Percentiles rank a stretch among this genome's conserved stretches.
These are phyloP conservation scores for Elephas maximus DNA, from an alignment of 2,113 vertebrate genomes.

Conservation along the genomic window DNA sequence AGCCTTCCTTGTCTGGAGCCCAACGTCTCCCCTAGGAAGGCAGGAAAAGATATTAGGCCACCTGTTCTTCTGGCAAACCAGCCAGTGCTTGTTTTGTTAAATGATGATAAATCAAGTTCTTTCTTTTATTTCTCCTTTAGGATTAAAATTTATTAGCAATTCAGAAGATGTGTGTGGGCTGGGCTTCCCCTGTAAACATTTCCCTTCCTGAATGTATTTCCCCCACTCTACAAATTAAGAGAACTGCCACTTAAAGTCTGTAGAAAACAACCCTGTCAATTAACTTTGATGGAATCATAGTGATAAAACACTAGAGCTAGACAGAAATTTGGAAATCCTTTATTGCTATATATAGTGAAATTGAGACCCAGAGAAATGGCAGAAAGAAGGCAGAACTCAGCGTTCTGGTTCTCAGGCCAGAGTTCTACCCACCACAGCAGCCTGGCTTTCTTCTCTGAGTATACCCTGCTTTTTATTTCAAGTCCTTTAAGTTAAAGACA, in stretches of 20 bases:
- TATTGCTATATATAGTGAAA: not conserved
- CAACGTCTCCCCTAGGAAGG: not conserved
- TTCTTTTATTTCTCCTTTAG: slow-evolving; percentile 57
- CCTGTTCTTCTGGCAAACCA: slow-evolving; percentile 72
- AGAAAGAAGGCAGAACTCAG: not conserved
- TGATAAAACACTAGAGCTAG: slow-evolving; percentile 24
- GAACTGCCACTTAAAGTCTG: slow-evolving; percentile 32
- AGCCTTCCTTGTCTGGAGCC: not conserved
- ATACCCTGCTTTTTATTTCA: slow-evolving; percentile 10
- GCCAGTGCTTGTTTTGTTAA: slow-evolving; percentile 64
- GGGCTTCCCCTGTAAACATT: slow-evolving; percentile 56
- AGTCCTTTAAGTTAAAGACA: slow-evolving; percentile 2
- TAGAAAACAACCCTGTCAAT: slow-evolving; percentile 55
- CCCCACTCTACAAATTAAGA: slow-evolving; percentile 59
- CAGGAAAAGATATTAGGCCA: slow-evolving; percentile 53
- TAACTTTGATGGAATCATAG: slow-evolving; percentile 45
- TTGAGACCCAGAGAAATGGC: not conserved
- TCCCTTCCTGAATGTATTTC: slow-evolving; percentile 43
- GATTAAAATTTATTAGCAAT: slow-evolving; percentile 61
- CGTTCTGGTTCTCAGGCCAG: not conserved
- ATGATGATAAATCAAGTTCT: slow-evolving; percentile 38
- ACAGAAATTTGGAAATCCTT: slow-evolving; percentile 22
- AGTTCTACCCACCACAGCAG: no score
- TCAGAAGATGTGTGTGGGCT: slow-evolving; percentile 41
- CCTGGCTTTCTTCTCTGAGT: not conserved